phyloP scores from a whole-genome alignment of 2,888 invertebrate genomes.

The Drosophila mettleri region DNA sequence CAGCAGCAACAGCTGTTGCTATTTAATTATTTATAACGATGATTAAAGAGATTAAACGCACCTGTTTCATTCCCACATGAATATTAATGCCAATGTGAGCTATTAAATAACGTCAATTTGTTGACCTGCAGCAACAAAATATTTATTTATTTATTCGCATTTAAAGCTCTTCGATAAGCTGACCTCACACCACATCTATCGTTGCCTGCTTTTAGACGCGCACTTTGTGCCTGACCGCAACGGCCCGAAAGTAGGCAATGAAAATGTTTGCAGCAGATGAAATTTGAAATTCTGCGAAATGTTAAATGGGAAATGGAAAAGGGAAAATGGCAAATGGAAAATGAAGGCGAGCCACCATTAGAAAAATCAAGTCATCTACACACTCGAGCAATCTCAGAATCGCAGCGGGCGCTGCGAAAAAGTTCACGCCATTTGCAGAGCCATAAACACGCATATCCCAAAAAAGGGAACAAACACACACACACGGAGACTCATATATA shows the following conservation, averaged over 20 bases:
- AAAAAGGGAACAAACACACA: constrained; percentile 33
- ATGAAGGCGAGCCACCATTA: constrained; percentile 8
- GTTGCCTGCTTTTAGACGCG: constrained; percentile 47
- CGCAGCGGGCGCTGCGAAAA: constrained; percentile 67
- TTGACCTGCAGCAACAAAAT: constrained; percentile 4
- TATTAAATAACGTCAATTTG: constrained; percentile 5
- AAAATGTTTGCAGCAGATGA: constrained; percentile 11
- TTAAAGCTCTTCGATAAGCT: neutral
- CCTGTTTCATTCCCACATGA: constrained; percentile 31
- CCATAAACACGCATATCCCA: constrained; percentile 39
- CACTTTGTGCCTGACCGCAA: neutral
- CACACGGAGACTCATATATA: neutral
- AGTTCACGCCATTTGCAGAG: constrained; percentile 78
- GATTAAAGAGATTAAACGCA: constrained; percentile 32
- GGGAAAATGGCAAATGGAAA: neutral
- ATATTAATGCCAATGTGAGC: constrained; percentile 28
- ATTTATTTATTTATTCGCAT: neutral
- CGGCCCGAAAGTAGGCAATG: constrained; percentile 59
- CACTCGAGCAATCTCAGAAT: constrained; percentile 55
- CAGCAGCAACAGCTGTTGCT: constrained; percentile 41
- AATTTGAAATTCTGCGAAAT: neutral
- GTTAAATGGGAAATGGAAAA: neutral
- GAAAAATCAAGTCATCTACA: constrained; percentile 35
- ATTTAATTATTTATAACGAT: constrained; percentile 54
- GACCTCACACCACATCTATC: constrained; percentile 7